phyloP scores from a whole-genome alignment of 1,140 invertebrate species.

The Rhopalosiphum padi region DNA sequence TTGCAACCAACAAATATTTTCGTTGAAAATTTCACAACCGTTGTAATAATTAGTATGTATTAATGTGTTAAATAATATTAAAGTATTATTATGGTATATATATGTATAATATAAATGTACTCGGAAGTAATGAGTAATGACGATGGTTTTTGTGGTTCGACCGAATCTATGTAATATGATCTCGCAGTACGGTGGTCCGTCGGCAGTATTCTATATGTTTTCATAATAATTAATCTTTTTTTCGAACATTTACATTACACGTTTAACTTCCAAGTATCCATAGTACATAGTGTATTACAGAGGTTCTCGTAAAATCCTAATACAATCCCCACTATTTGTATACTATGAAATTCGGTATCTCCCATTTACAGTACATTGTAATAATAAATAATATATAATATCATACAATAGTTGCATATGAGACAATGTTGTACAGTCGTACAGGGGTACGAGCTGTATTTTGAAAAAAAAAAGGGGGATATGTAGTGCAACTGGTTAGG shows the following conservation, averaged over 20 bases:
- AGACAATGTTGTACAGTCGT: no score
- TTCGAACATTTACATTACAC: neutral
- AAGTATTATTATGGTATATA: neutral
- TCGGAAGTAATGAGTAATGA: neutral
- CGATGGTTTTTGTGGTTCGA: neutral
- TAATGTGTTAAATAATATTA: neutral
- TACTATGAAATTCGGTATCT: neutral
- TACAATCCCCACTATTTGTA: neutral
- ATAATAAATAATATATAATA: neutral
- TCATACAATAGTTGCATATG: neutral
- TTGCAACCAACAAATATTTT: neutral
- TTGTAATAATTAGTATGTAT: neutral
- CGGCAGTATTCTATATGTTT: neutral
- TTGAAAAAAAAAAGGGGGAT: neutral
- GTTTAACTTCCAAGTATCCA: neutral
- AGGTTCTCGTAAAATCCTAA: neutral
- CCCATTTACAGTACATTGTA: neutral
- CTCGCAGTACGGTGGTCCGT: neutral
- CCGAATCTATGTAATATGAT: neutral
- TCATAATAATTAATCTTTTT: conserved; percentile 1
- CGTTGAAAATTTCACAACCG: neutral
- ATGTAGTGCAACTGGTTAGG: neutral
- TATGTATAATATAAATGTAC: neutral
- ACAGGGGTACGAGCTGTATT: neutral
- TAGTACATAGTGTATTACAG: neutral